Conservation (phyloP, 2,797 vertebrate species). For the Lerista edwardsae region DNA sequence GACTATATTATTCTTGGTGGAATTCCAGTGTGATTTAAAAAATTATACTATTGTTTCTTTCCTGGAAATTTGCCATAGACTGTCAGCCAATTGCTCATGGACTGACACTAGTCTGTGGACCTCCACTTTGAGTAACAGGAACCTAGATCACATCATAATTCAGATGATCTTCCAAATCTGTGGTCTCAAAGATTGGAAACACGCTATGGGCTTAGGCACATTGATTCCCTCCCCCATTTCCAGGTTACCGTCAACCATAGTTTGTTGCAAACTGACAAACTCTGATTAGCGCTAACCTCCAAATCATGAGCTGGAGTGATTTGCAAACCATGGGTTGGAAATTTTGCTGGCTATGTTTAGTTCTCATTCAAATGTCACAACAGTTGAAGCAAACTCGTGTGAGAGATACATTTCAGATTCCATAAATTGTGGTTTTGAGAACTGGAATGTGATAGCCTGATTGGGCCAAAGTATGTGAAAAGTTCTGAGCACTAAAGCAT, state of each 20-base stretch:
- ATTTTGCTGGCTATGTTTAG: neutral
- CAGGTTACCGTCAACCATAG: neutral
- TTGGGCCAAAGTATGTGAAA: neutral
- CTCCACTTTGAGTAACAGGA: too few relatives aligned
- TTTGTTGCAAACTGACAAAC: neutral
- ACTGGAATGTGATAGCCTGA: neutral
- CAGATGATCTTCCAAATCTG: neutral
- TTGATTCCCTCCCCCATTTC: neutral
- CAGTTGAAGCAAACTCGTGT: neutral
- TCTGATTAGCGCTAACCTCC: neutral
- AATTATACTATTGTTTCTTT: too few relatives aligned
- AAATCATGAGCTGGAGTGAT: neutral
- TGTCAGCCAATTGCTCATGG: too few relatives aligned
- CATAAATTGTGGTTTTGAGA: neutral
- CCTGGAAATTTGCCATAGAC: too few relatives aligned
- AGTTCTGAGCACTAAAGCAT: neutral
- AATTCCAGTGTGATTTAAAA: too few relatives aligned
- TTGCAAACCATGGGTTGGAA: neutral
- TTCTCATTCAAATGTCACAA: neutral
- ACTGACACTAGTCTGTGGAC: too few relatives aligned
- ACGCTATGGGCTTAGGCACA: neutral
- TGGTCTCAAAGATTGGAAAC: neutral
- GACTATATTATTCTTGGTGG: too few relatives aligned
- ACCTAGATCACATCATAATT: neutral
- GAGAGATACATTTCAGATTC: neutral